These are phyloP conservation scores for Trisateles emortualis DNA, from an alignment of 2,888 invertebrate species.

Conservation along the genomic window DNA sequence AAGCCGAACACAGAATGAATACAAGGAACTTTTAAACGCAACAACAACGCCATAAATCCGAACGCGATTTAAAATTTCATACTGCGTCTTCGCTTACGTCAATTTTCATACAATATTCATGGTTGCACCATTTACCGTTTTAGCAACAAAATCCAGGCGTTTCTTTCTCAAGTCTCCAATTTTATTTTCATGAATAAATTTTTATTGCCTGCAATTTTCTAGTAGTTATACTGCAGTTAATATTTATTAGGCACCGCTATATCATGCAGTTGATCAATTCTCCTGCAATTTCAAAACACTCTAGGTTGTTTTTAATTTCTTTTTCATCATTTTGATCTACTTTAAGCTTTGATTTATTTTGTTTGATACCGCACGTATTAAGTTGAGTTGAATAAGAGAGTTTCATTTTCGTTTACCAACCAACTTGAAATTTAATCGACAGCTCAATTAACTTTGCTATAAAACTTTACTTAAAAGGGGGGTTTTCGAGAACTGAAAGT, in stretches of 20 bases:
- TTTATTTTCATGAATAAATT: conserved; percentile 45
- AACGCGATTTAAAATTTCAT: conserved; percentile 60
- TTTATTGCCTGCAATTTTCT: conserved; percentile 38
- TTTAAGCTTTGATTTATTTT: conserved; percentile 30
- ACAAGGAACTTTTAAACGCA: conserved; percentile 54
- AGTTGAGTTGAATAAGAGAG: conserved; percentile 30
- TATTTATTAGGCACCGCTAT: conserved; percentile 47
- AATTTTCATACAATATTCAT: conserved; percentile 65
- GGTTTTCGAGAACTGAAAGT: conserved; percentile 15
- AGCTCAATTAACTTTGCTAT: conserved; percentile 31
- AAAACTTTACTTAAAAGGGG: conserved; percentile 4
- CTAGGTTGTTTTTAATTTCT: conserved; percentile 6
- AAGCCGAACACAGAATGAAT: conserved; percentile 47
- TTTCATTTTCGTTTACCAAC: conserved; percentile 30
- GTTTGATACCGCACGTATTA: conserved; percentile 27
- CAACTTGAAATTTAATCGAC: conserved; percentile 33
- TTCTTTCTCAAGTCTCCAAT: conserved; percentile 40
- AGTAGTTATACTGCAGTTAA: conserved; percentile 41
- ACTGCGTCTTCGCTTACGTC: conserved; percentile 56
- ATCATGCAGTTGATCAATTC: conserved; percentile 35
- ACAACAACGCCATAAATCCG: conserved; percentile 53
- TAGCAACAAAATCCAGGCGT: conserved; percentile 43
- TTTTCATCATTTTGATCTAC: conserved; percentile 4
- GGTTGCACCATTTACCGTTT: conserved; percentile 49
- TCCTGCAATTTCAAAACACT: conserved; percentile 36